Conservation (phyloP, 2,797 vertebrate species). For the Amblyraja radiata region DNA sequence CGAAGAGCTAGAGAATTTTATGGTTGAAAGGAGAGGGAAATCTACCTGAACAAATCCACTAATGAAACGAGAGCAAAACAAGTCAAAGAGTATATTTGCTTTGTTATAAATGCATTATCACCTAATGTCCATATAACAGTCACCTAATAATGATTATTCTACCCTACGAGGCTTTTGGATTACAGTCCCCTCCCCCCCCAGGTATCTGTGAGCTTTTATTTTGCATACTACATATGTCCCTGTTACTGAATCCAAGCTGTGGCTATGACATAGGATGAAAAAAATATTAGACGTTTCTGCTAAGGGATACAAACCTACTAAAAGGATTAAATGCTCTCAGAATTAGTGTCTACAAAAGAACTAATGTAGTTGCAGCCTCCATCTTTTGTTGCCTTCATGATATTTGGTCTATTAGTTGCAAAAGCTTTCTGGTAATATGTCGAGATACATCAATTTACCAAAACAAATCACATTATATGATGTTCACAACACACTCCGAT, state of each 20-base stretch:
- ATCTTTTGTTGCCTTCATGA: background rate
- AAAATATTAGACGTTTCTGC: background rate
- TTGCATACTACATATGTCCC: background rate
- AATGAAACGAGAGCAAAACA: background rate
- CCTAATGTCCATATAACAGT: background rate
- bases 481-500: background rate
- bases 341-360: background rate
- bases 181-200: background rate
- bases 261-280: background rate
- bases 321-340: background rate
- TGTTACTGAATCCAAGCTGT: background rate
- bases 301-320: background rate
- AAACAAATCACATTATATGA: background rate
- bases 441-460: background rate
- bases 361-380: background rate
- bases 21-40: background rate
- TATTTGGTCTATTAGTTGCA: background rate
- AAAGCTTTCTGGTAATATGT: background rate
- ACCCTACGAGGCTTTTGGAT: background rate
- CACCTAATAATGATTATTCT: background rate
- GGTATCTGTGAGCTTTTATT: background rate
- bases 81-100: background rate
- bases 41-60: background rate
- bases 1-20: background rate
- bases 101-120: background rate